Evolutionary conservation across 2,113 vertebrate species (phyloP).

Genomic region (Ancistrus triradiatus): DNA sequence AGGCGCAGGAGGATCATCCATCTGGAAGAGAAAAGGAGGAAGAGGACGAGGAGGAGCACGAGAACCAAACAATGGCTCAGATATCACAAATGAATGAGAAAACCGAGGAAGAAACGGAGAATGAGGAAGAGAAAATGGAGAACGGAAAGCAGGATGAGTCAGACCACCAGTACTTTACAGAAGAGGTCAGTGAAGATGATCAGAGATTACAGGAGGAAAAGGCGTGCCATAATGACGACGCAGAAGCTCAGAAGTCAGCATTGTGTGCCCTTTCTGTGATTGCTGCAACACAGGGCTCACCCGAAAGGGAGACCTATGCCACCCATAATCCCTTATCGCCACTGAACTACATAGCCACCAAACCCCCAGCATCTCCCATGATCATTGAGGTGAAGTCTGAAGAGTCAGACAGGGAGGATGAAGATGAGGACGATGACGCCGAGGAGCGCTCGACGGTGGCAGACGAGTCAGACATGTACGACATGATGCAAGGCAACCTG

Average conservation of each 20-base stretch:
- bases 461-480: conserved; percentile 91
- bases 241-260: conserved; percentile 38
- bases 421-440: conserved; percentile 71
- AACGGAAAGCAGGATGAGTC: conserved; percentile 42
- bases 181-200: conserved; percentile 43
- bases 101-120: conserved; percentile 51
- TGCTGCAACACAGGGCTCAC: conserved; percentile 64
- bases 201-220: conserved; percentile 54
- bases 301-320: conserved; percentile 46
- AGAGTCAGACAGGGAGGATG: conserved; percentile 75
- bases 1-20: conserved; percentile 45
- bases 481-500: conserved; percentile 92
- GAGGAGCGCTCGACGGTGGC: conserved; percentile 79
- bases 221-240: conserved; percentile 54
- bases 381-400: conserved; percentile 85
- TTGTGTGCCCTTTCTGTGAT: conserved; percentile 41
- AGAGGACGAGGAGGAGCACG: conserved; percentile 48
- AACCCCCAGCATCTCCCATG: conserved; percentile 68
- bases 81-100: conserved; percentile 55
- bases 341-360: conserved; percentile 54
- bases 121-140: conserved; percentile 59
- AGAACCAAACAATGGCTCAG: conserved; percentile 19
- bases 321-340: conserved; percentile 51
- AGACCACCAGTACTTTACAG: conserved; percentile 44
- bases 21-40: conserved; percentile 46